These are phyloP conservation scores for Pediacus dermestoides DNA, from an alignment of 2,888 invertebrate species.

Conservation along the genomic window DNA sequence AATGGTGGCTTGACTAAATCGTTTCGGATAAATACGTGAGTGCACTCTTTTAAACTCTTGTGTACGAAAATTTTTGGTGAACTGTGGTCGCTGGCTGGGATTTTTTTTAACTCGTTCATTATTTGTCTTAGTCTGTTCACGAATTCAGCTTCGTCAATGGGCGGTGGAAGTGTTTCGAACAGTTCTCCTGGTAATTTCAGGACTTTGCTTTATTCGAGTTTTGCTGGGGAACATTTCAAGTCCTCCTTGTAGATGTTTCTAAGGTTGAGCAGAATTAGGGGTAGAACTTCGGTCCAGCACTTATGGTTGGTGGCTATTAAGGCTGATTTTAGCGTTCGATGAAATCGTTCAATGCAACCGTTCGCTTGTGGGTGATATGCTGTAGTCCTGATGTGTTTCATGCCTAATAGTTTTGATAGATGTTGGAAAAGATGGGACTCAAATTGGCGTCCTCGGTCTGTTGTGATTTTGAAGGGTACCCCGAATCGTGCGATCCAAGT, in stretches of 20 bases:
- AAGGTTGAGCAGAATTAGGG: too few species aligned
- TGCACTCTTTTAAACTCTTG: too few species aligned
- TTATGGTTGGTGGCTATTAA: slow-evolving; percentile 28
- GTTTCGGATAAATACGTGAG: too few species aligned
- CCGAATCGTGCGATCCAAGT: slow-evolving; percentile 49
- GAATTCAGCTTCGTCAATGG: too few species aligned
- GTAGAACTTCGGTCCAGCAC: slow-evolving; percentile 24
- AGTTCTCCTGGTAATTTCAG: slow-evolving; percentile 32
- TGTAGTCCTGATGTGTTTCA: slow-evolving; percentile 29
- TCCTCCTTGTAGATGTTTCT: slow-evolving; percentile 31
- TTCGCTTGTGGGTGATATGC: slow-evolving; percentile 43
- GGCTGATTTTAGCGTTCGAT: slow-evolving; percentile 45
- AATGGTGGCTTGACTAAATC: too few species aligned
- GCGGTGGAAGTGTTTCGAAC: background rate
- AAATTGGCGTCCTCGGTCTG: slow-evolving; percentile 29
- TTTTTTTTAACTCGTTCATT: slow-evolving; percentile 13
- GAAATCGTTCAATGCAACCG: too few species aligned
- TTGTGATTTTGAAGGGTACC: slow-evolving; percentile 31
- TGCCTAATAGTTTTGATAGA: slow-evolving; percentile 25
- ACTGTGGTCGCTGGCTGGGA: too few species aligned
- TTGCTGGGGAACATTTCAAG: slow-evolving; percentile 32
- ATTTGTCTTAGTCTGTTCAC: too few species aligned
- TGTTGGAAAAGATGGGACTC: slow-evolving; percentile 29
- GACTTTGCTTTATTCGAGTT: slow-evolving; percentile 35
- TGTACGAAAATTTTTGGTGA: too few species aligned